These are phyloP conservation scores for Hapalemur alaotrensis DNA, from an alignment of 2,797 vertebrate species.

Conservation along the genomic window DNA sequence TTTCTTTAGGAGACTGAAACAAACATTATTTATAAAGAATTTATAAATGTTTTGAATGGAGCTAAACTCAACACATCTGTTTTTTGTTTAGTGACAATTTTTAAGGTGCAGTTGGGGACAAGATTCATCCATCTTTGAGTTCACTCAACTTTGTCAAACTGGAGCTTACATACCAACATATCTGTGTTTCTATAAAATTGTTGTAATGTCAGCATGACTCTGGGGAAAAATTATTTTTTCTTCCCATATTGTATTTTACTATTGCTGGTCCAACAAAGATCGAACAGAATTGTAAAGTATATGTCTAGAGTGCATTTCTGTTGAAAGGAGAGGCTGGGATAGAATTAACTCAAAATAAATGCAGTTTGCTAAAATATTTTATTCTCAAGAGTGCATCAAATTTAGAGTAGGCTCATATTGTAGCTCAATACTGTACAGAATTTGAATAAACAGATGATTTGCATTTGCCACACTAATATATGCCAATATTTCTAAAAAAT, in stretches of 20 bases:
- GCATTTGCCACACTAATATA: constrained; percentile 32
- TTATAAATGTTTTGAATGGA: constrained; percentile 64
- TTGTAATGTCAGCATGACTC: constrained; percentile 15
- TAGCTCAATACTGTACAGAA: background rate
- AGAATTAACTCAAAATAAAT: constrained; percentile 24
- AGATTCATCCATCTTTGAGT: constrained; percentile 49
- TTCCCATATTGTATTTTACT: constrained; percentile 45
- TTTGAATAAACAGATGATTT: constrained; percentile 32
- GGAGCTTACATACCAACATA: background rate
- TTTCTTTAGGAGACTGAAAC: constrained; percentile 53
- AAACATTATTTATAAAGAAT: constrained; percentile 41
- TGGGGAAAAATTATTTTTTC: background rate
- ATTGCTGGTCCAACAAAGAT: constrained; percentile 32
- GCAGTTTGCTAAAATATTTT: constrained; percentile 48
- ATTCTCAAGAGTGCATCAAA: background rate
- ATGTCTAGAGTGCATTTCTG: constrained; percentile 42
- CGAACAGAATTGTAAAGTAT: constrained; percentile 13
- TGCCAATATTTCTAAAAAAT: background rate
- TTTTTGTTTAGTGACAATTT: constrained; percentile 70
- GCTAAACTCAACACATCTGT: constrained; percentile 69
- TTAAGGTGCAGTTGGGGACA: constrained; percentile 46
- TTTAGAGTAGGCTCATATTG: background rate
- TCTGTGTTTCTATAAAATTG: constrained; percentile 42
- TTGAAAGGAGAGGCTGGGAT: constrained; percentile 34
- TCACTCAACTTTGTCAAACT: background rate